Evolutionary conservation across 2,888 invertebrate genomes (phyloP).

Genomic region (Eutolmus rufibarbis): DNA sequence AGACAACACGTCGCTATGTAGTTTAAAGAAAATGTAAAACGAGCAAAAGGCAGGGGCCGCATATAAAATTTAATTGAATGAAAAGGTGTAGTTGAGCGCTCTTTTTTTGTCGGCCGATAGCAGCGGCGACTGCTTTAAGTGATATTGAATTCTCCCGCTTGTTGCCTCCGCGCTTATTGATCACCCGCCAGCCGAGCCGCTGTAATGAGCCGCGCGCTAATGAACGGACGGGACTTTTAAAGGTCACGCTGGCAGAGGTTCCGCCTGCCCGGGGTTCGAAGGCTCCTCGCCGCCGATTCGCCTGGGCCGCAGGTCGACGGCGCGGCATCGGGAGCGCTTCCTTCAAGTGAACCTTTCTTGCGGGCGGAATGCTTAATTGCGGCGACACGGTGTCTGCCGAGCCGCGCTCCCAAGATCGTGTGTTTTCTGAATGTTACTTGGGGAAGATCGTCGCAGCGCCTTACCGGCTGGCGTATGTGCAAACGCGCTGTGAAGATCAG

Average conservation of each 20-base stretch:
- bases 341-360: not conserved
- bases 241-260: not conserved
- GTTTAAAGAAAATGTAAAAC: slow-evolving; percentile 35
- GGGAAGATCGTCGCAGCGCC: not conserved
- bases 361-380: not conserved
- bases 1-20: slow-evolving; percentile 75
- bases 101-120: not conserved
- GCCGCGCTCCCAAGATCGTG: not conserved
- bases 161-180: slow-evolving; percentile 8
- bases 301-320: not conserved
- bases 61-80: slow-evolving; percentile 45
- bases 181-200: not conserved
- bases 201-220: not conserved
- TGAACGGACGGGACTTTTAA: not conserved
- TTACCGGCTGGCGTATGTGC: not conserved
- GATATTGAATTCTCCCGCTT: slow-evolving; percentile 22
- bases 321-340: not conserved
- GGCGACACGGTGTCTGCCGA: not conserved
- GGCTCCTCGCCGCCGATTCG: not conserved
- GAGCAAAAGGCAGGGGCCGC: slow-evolving; percentile 16
- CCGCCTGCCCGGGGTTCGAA: not conserved
- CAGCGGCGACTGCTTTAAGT: not conserved
- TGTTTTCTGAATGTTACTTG: not conserved
- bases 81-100: slow-evolving; percentile 42
- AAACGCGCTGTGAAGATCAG: not conserved